Percentiles rank a stretch among this genome's conserved stretches.
Conservation (phyloP, 2,113 vertebrate genomes). For the Rhipidura dahli region DNA sequence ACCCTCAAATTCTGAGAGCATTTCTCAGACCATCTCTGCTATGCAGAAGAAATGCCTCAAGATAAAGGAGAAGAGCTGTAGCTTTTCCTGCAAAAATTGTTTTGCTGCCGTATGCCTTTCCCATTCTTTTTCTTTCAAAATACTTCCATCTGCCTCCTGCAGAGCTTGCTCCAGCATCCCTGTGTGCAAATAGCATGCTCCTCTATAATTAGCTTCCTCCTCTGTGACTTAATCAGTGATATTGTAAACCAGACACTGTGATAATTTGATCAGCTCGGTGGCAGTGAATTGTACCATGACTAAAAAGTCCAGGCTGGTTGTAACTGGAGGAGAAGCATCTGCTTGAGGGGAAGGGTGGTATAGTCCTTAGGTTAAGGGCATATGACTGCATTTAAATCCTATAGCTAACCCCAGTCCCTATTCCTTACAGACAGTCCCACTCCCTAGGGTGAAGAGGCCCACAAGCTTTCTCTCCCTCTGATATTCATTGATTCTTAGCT, state of each 20-base stretch:
- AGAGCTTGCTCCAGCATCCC: constrained; percentile 45
- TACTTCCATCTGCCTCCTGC: constrained; percentile 37
- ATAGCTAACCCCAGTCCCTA: background rate
- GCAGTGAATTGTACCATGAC: constrained; percentile 39
- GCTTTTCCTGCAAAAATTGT: background rate
- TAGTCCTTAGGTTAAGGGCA: background rate
- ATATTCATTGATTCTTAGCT: background rate
- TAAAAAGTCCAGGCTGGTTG: constrained; percentile 3
- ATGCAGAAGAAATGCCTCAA: background rate
- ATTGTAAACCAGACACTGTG: constrained; percentile 58
- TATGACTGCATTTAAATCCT: background rate
- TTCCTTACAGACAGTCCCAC: background rate
- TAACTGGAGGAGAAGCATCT: constrained; percentile 18
- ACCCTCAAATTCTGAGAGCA: background rate
- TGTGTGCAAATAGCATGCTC: constrained; percentile 39
- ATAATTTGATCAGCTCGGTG: constrained; percentile 61
- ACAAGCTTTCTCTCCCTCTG: background rate
- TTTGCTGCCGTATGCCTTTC: background rate
- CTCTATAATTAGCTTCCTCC: constrained; percentile 64
- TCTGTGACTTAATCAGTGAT: constrained; percentile 64
- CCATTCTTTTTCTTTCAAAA: constrained; percentile 17
- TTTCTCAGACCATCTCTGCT: background rate
- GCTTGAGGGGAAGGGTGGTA: background rate
- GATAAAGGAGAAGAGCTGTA: background rate
- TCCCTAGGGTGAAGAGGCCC: background rate